These are phyloP conservation scores for Hippocampus mohnikei DNA, from an alignment of 2,113 vertebrate genomes.

Conservation along the genomic window DNA sequence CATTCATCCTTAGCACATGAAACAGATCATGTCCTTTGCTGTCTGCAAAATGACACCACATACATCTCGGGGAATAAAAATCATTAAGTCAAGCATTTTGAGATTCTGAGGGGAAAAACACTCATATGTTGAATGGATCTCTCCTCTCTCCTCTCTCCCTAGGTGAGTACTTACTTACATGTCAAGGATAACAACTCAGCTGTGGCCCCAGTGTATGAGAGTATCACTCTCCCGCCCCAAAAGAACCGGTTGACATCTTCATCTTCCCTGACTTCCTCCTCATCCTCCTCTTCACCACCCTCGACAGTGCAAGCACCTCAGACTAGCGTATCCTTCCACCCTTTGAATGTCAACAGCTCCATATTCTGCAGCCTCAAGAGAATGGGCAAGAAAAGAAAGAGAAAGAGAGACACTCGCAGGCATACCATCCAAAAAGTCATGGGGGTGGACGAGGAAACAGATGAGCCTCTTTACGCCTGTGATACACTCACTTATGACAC, in stretches of 20 bases:
- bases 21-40: not conserved
- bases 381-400: constrained; percentile 72
- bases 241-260: constrained; percentile 11
- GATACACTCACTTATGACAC: constrained; percentile 64
- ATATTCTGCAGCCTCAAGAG: constrained; percentile 79
- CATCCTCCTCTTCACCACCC: constrained; percentile 29
- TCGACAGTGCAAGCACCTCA: not conserved
- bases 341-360: constrained; percentile 50
- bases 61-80: not conserved
- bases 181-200: constrained; percentile 69
- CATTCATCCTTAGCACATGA: not conserved
- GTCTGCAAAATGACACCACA: not conserved
- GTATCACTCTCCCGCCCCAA: constrained; percentile 45
- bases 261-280: constrained; percentile 27
- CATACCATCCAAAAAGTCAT: constrained; percentile 79
- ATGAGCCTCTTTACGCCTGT: constrained; percentile 11
- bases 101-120: not conserved
- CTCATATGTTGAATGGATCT: constrained; percentile 1
- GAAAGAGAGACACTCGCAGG: constrained; percentile 61
- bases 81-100: not conserved
- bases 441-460: constrained; percentile 58
- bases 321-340: constrained; percentile 46
- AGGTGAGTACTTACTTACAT: constrained; percentile 78
- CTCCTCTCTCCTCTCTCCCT: constrained; percentile 13
- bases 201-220: constrained; percentile 59